These are phyloP conservation scores for Heteractis magnifica DNA, from an alignment of 92 coral and sea anemone genomes.

Conservation along the genomic window DNA sequence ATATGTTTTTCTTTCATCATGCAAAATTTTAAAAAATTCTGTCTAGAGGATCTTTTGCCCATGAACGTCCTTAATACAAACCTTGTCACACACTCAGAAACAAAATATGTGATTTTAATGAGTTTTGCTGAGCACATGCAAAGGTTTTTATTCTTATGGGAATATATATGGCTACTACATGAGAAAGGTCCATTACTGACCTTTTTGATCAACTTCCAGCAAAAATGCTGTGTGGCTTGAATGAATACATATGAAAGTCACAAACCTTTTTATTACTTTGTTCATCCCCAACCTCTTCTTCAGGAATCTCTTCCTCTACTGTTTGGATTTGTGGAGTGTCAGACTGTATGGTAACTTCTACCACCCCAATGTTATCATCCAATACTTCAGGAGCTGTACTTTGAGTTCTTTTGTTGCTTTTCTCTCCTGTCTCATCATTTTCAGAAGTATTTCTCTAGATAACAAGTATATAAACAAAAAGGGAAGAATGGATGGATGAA, in stretches of 20 bases:
- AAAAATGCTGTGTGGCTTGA: too few relatives aligned
- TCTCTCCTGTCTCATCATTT: conserved; percentile 9
- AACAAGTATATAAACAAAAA: too few relatives aligned
- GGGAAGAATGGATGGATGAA: too few relatives aligned
- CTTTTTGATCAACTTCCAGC: too few relatives aligned
- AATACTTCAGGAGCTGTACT: conserved; percentile 7
- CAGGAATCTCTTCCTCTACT: conserved; percentile 35
- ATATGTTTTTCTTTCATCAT: too few relatives aligned
- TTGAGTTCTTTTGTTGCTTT: conserved; percentile 24
- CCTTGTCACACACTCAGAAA: too few relatives aligned
- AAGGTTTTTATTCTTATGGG: too few relatives aligned
- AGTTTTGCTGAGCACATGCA: not conserved
- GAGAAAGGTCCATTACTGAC: not conserved
- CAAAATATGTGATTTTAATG: too few relatives aligned
- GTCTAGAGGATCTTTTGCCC: too few relatives aligned
- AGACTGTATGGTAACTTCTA: conserved; percentile 32
- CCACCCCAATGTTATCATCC: not conserved
- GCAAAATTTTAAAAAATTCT: too few relatives aligned
- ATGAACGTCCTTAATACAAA: too few relatives aligned
- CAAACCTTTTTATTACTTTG: conserved; percentile 24
- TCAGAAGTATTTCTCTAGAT: conserved; percentile 1
- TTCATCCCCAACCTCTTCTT: conserved; percentile 27
- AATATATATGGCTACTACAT: too few relatives aligned
- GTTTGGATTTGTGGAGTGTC: conserved; percentile 12
- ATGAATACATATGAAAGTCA: not conserved